Evolutionary conservation across 2,888 invertebrate genomes (phyloP).

Genomic region (Aphodius sticticus): DNA sequence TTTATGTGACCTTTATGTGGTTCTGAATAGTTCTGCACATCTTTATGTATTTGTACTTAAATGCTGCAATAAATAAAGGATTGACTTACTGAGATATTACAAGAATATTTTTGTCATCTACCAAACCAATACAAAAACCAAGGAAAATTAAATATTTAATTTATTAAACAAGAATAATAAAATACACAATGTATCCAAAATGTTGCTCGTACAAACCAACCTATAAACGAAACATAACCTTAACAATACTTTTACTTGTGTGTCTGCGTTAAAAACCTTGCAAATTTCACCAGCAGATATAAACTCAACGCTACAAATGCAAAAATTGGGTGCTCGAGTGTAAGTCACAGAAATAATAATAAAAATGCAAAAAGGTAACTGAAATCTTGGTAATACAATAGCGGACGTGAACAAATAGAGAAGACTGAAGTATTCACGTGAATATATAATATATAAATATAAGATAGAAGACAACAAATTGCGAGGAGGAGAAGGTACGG

Average conservation of each 20-base stretch:
- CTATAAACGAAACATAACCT: background rate
- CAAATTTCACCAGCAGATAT: background rate
- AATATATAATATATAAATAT: slow-evolving; percentile 25
- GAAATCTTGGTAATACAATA: slow-evolving; percentile 9
- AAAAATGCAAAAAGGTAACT: background rate
- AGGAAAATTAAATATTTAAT: background rate
- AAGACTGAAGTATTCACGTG: background rate
- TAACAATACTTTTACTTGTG: background rate
- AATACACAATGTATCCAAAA: background rate
- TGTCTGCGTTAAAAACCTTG: background rate
- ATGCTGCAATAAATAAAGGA: no score
- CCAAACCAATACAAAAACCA: background rate
- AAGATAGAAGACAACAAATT: slow-evolving; percentile 32
- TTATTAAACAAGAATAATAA: background rate
- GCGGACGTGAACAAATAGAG: slow-evolving; percentile 14
- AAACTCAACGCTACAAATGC: background rate
- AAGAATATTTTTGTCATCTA: background rate
- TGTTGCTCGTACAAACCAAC: background rate
- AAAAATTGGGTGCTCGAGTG: slow-evolving; percentile 4
- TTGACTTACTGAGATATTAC: no score
- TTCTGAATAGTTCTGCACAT: no score
- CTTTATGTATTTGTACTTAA: no score
- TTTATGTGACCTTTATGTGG: no score
- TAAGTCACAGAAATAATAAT: background rate
- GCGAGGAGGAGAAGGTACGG: slow-evolving; percentile 51